Base-by-base conservation (phyloP, 2,888 invertebrate species). In the Cosmopolites sordidus region DNA sequence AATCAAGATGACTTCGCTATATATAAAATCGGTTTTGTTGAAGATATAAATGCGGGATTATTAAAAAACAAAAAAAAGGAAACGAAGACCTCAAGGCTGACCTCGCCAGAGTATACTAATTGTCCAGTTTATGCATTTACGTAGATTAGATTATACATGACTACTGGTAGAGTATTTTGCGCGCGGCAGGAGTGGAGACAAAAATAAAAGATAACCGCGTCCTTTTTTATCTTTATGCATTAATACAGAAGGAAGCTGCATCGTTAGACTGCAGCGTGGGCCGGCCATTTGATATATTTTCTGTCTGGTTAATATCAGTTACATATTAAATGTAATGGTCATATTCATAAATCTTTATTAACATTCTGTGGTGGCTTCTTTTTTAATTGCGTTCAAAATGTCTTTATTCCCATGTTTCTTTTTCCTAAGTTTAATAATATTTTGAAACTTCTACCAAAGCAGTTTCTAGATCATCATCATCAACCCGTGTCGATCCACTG, bases 271-370 rank as follows among this genome's bases (percentile, higher is more conserved):
- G 9, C 51, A 53, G 63, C 64, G 63, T 65, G 60, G 63, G 65
- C 50, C 62, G 60, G 54, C 54, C 62, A 63, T 61, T 63, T 65
- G 60, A 65, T 63, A 60, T 61, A 64, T 59, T 51, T 29, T 57
- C 59, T 56, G 56, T 61, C 58, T 56, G 60, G 60, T 61, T 60
- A 59, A 62, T 65, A 64, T 64, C 64, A 64, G 64, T 65, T 63
- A 62, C 62, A 58, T 53, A 59, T 64, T 64, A 65, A 65, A 64
- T 64, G 59, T 64, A 48, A 59, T 33, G 58, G 59, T 61, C 61
- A 63, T 64, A 64, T 62, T 60, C 63, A 64, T 66, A 66, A 65
- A 65, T 66, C 64, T 59, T 60, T 54, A 58, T 55, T 60, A 63
- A 60, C 59, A 59, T 22, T 22, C 8, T 22, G 33, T 59, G 33